Evolutionary conservation across 1,140 invertebrate genomes (phyloP).

Genomic region (Dendrolimus punctatus): DNA sequence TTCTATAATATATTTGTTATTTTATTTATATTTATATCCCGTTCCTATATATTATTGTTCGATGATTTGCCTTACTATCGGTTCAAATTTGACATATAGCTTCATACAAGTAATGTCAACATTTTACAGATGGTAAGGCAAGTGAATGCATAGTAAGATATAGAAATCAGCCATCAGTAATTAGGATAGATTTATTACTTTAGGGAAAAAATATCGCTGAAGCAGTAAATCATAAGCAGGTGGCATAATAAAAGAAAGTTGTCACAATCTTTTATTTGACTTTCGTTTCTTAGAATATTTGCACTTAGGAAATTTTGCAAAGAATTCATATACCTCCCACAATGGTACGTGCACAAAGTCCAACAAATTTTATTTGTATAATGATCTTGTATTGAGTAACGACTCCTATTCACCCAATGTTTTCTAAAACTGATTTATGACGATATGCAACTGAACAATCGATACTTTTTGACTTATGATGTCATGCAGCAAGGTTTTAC

Average conservation of each 20-base stretch:
- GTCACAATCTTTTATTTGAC: conserved; percentile 29
- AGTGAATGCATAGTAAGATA: background rate
- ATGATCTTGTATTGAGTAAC: conserved; percentile 63
- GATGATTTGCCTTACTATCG: too few relatives aligned
- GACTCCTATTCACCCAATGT: conserved; percentile 37
- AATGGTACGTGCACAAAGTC: conserved; percentile 58
- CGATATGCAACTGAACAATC: conserved; percentile 63
- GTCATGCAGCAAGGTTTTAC: conserved; percentile 35
- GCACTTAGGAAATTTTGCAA: conserved; percentile 30
- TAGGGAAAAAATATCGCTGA: background rate
- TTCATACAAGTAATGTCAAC: too few relatives aligned
- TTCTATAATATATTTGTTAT: too few relatives aligned
- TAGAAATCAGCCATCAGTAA: background rate
- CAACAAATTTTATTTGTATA: conserved; percentile 70
- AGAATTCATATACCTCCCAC: conserved; percentile 52
- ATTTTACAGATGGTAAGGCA: too few relatives aligned
- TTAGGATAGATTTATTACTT: background rate
- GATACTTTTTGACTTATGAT: conserved; percentile 58
- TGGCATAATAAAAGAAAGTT: conserved; percentile 39
- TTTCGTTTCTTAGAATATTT: conserved; percentile 61
- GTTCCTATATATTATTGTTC: too few relatives aligned
- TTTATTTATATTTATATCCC: too few relatives aligned
- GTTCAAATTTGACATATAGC: too few relatives aligned
- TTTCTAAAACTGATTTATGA: conserved; percentile 60
- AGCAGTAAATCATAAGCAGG: conserved; percentile 37